Evolutionary conservation across 2,888 invertebrate species (phyloP).

Genomic region (Drosophila macrospina): DNA sequence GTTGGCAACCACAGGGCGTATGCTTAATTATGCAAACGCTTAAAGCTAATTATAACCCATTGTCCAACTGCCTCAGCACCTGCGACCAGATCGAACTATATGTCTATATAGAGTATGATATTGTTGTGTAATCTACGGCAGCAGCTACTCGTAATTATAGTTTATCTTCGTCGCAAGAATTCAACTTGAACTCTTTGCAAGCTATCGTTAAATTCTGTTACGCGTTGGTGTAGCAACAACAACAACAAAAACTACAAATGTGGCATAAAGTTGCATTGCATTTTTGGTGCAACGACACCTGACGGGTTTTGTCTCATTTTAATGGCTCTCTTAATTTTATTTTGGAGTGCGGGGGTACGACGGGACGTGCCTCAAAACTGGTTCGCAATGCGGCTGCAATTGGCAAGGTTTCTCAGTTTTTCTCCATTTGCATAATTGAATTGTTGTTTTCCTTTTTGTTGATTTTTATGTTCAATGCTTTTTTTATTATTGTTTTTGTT

Average conservation of each 20-base stretch:
- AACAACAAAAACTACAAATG: not conserved
- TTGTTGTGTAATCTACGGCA: constrained; percentile 47
- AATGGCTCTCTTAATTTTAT: constrained; percentile 1
- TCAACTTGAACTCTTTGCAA: constrained; percentile 62
- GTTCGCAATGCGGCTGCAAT: constrained; percentile 54
- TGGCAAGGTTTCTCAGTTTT: constrained; percentile 36
- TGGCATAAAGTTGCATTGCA: constrained; percentile 14
- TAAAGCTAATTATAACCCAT: constrained; percentile 60
- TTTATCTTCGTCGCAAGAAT: constrained; percentile 51
- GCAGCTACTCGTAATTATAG: constrained; percentile 59
- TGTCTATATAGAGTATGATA: constrained; percentile 9
- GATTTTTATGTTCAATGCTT: not conserved
- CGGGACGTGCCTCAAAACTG: constrained; percentile 26
- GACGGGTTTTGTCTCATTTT: constrained; percentile 40
- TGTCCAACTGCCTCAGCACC: constrained; percentile 45
- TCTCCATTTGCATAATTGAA: constrained; percentile 66
- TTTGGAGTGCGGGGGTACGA: not conserved
- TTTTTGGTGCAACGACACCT: constrained; percentile 47
- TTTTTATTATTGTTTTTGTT: constrained; percentile 3
- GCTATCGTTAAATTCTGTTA: constrained; percentile 12
- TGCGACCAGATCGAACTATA: constrained; percentile 40
- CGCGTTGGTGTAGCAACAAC: constrained; percentile 28
- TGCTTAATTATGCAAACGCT: constrained; percentile 78
- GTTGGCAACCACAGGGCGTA: constrained; percentile 69
- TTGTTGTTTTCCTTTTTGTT: constrained; percentile 29